Percentiles rank a stretch among this genome's conserved stretches.
These are phyloP conservation scores for Drosophila peninsularis DNA, from an alignment of 2,888 invertebrate genomes.

Conservation along the genomic window DNA sequence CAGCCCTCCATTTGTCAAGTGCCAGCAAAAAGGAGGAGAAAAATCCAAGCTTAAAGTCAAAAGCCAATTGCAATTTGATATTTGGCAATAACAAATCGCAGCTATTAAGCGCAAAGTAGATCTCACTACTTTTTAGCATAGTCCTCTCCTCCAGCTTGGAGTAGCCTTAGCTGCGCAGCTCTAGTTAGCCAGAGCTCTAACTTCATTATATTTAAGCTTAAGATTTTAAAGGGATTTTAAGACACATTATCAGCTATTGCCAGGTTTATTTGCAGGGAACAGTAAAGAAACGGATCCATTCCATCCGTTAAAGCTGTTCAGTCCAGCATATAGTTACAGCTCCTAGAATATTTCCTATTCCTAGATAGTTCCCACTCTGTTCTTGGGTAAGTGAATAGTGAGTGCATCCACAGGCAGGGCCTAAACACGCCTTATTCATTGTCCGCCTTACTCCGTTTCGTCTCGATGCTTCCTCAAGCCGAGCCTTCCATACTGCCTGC, in stretches of 20 bases:
- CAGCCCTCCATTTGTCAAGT: constrained; percentile 4
- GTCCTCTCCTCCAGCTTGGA: neutral
- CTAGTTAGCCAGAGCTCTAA: too few species aligned
- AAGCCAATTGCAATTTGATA: constrained; percentile 29
- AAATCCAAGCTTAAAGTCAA: constrained; percentile 14
- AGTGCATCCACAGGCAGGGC: too few species aligned
- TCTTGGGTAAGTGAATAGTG: neutral
- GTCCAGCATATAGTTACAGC: too few species aligned
- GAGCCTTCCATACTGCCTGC: neutral
- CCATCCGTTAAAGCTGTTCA: too few species aligned
- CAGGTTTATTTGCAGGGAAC: too few species aligned
- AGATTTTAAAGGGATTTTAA: too few species aligned
- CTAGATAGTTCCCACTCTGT: neutral
- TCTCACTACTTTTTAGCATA: neutral
- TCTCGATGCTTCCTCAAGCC: neutral
- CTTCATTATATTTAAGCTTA: too few species aligned
- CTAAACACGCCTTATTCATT: neutral
- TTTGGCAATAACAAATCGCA: constrained; percentile 35
- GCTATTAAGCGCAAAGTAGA: constrained; percentile 6
- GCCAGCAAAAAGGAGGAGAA: constrained; percentile 6
- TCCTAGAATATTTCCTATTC: too few species aligned
- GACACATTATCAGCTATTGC: too few species aligned
- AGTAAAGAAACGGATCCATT: too few species aligned
- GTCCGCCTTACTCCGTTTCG: neutral
- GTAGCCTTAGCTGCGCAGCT: neutral